phyloP scores from a whole-genome alignment of 2,888 invertebrate genomes.

The Eupithecia dodoneata region DNA sequence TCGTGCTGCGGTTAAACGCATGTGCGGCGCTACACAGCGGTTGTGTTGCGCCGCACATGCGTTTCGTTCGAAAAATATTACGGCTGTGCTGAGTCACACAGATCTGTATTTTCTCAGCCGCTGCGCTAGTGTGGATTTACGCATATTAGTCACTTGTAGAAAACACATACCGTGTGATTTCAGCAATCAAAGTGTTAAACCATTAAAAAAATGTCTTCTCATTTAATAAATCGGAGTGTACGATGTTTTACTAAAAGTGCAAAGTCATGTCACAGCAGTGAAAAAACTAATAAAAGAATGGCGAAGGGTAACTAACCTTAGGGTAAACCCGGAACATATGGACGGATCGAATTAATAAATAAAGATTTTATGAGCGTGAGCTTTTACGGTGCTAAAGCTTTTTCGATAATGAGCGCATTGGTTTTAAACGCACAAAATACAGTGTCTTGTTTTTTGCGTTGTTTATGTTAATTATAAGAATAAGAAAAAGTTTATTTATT shows the following conservation, averaged over 20 bases:
- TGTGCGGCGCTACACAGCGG: too few relatives aligned
- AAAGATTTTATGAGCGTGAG: constrained; percentile 25
- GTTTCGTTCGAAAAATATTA: too few relatives aligned
- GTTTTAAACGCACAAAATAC: neutral
- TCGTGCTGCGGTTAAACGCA: too few relatives aligned
- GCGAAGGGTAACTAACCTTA: constrained; percentile 33
- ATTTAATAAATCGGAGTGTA: neutral
- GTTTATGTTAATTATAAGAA: too few relatives aligned
- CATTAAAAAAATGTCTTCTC: neutral
- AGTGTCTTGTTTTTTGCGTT: neutral
- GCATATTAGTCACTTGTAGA: too few relatives aligned
- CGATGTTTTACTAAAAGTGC: constrained; percentile 37
- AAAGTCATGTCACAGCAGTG: constrained; percentile 41
- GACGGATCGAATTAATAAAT: constrained; percentile 19
- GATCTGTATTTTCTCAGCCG: too few relatives aligned
- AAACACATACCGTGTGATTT: too few relatives aligned
- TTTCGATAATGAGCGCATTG: constrained; percentile 24
- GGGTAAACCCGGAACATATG: constrained; percentile 25
- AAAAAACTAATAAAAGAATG: constrained; percentile 38
- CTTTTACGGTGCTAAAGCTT: constrained; percentile 23
- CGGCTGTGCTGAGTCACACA: too few relatives aligned
- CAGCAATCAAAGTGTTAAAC: too few relatives aligned
- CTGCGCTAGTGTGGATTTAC: too few relatives aligned
- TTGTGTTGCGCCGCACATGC: too few relatives aligned
- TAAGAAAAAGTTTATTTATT: too few relatives aligned